phyloP scores from a whole-genome alignment of 2,113 vertebrate species.

The Panthera uncia region DNA sequence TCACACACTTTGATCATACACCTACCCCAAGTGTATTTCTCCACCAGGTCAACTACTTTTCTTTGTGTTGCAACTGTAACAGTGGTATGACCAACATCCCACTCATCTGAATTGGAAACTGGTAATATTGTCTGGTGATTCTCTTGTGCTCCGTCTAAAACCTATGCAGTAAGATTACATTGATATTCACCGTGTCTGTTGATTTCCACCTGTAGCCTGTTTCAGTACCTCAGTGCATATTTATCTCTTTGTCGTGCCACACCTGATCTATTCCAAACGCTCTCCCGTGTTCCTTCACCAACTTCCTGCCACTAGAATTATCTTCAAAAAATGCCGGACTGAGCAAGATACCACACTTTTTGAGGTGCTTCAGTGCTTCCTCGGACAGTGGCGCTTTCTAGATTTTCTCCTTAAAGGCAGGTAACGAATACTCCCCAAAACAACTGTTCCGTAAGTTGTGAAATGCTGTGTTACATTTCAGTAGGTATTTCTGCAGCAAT shows the following conservation, averaged over 20 bases:
- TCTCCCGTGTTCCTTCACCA: neutral
- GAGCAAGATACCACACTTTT: neutral
- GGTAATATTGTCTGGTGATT: neutral
- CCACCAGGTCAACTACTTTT: fast-evolving
- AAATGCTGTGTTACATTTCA: neutral
- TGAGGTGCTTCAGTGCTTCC: neutral
- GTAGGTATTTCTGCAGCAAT: neutral
- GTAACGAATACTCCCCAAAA: neutral
- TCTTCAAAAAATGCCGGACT: neutral
- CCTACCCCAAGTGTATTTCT: neutral
- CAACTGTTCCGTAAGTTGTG: neutral
- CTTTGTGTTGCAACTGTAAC: neutral
- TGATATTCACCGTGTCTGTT: fast-evolving
- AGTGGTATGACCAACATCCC: fast-evolving
- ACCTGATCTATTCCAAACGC: too few species aligned
- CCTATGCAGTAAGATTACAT: neutral
- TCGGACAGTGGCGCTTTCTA: neutral
- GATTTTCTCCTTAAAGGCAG: neutral
- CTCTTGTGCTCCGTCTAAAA: neutral
- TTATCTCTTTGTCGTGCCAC: neutral
- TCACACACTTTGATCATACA: neutral
- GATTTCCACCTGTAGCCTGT: neutral
- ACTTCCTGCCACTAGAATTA: neutral
- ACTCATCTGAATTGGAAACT: neutral
- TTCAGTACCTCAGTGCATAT: too few species aligned